Evolutionary conservation across 2,113 vertebrate genomes (phyloP), one percentile per base, ranked within the genome.

Genomic region (Scomber scombrus): DNA sequence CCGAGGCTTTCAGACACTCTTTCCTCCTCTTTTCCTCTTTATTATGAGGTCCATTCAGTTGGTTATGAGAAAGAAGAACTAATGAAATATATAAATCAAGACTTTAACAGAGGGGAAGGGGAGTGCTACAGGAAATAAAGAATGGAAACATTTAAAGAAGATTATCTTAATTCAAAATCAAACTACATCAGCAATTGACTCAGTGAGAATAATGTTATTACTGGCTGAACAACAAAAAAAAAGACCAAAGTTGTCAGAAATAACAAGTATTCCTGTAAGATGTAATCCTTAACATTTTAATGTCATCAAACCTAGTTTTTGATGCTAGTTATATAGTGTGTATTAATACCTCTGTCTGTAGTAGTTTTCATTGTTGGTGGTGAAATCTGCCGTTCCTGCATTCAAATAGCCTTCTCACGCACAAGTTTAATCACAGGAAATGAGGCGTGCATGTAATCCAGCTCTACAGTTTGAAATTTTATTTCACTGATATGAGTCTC

Each of bases 31-130:
- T 60, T 50, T 18, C 11, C 56, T 19, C 10, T 21, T 0, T 9
- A 49, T 5, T 5, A 1, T 21, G 50, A 29, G 50, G 57, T 54
- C 49, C 16, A 1, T 26, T 43, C 4, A 52, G 47, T 29, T 26
- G 18, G 31, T 60, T 12, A 58, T 55, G 18, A 70, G 10, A 47
- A 23, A 15, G 26, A 51, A 57, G 45, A 61, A 19, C 15, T 43
- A 60, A 78, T 74, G 9, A 78, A 55, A 65, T 51, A 23, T 21
- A 75, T 71, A 70, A 78, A 66, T 78, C 31, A 66, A 7, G 47
- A 21, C 23, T 43, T 65, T 10, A 63, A 23, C n/a, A 11, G 55
- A 40, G 9, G 34, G 0, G 56, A 11, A 57, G 40, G n/a, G 3
- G 15, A 26, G 64, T 10, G 51, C 15, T n/a, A 2, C 34, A 40